Conservation (phyloP, 2,797 vertebrate species). For the Gobio occitaniae region DNA sequence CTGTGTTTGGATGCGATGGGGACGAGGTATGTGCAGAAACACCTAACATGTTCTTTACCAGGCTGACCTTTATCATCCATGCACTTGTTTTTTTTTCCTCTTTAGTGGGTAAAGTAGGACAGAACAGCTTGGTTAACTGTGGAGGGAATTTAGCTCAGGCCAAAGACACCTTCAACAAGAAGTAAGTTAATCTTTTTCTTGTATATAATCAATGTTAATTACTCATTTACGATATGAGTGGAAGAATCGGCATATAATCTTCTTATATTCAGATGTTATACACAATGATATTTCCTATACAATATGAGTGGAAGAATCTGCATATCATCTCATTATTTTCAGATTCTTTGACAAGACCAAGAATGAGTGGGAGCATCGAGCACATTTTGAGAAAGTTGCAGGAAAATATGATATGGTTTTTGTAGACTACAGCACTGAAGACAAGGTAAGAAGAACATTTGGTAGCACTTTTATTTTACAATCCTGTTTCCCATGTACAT, state of each 20-base stretch:
- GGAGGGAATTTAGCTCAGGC: constrained; percentile 83
- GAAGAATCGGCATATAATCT: neutral
- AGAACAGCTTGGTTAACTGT: constrained; percentile 79
- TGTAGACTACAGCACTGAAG: constrained; percentile 81
- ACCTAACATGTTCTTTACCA: neutral
- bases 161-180: constrained; percentile 87
- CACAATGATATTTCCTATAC: too few relatives aligned
- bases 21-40: constrained; percentile 81
- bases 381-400: constrained; percentile 82
- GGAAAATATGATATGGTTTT: constrained; percentile 91
- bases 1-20: constrained; percentile 93
- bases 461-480: too few relatives aligned
- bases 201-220: neutral
- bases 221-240: neutral
- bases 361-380: constrained; percentile 84
- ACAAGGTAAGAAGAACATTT: constrained; percentile 63
- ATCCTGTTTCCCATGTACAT: too few relatives aligned
- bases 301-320: too few relatives aligned
- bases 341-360: constrained; percentile 93
- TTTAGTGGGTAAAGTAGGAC: constrained; percentile 89
- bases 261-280: constrained; percentile 71
- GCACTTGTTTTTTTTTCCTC: constrained; percentile 24
- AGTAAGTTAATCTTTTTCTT: constrained; percentile 77
- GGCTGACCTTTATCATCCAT: neutral
- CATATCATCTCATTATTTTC: neutral